A percentile compares a stretch with the other conserved stretches of the same genome.
phyloP scores from a whole-genome alignment of 2,797 vertebrate genomes.

The Erpetoichthys calabaricus region DNA sequence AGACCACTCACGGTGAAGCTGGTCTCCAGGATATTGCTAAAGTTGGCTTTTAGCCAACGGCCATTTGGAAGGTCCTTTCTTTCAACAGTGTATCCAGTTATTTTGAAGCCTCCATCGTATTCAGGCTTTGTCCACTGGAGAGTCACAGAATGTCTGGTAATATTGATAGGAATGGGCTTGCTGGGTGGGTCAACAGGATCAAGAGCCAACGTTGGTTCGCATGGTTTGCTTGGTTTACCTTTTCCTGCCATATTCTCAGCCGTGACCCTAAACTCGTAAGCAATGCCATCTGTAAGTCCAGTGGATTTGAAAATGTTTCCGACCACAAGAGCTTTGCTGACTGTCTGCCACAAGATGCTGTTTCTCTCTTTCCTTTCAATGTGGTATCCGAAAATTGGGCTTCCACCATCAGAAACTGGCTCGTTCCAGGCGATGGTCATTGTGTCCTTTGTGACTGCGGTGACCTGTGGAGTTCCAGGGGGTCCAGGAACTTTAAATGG shows the following conservation, averaged over 20 bases:
- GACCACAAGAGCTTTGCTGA: slow-evolving; percentile 72
- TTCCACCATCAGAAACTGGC: slow-evolving; percentile 88
- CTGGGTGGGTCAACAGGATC: slow-evolving; percentile 93
- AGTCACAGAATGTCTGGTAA: slow-evolving; percentile 79
- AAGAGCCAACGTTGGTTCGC: slow-evolving; percentile 78
- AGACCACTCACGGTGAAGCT: slow-evolving; percentile 88
- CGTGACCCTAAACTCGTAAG: slow-evolving; percentile 91
- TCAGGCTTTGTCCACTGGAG: slow-evolving; percentile 91
- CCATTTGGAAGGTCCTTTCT: slow-evolving; percentile 83
- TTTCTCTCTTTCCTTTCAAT: slow-evolving; percentile 92
- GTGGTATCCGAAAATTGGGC: slow-evolving; percentile 85
- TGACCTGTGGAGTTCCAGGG: slow-evolving; percentile 84
- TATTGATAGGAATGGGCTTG: slow-evolving; percentile 71
- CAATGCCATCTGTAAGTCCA: slow-evolving; percentile 80
- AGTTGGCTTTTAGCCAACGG: slow-evolving; percentile 92
- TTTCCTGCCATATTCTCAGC: slow-evolving; percentile 94
- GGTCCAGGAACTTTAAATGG: slow-evolving; percentile 94
- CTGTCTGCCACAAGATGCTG: slow-evolving; percentile 81
- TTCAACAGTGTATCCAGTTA: slow-evolving; percentile 89
- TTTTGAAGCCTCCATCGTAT: slow-evolving; percentile 95
- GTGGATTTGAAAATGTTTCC: slow-evolving; percentile 86
- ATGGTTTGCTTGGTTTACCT: slow-evolving; percentile 90
- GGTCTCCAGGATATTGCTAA: slow-evolving; percentile 90
- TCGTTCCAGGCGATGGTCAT: slow-evolving; percentile 96
- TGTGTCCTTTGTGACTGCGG: slow-evolving; percentile 79